phyloP scores from a whole-genome alignment of 2,797 vertebrate species.

The Enteromius unitaeniatus region DNA sequence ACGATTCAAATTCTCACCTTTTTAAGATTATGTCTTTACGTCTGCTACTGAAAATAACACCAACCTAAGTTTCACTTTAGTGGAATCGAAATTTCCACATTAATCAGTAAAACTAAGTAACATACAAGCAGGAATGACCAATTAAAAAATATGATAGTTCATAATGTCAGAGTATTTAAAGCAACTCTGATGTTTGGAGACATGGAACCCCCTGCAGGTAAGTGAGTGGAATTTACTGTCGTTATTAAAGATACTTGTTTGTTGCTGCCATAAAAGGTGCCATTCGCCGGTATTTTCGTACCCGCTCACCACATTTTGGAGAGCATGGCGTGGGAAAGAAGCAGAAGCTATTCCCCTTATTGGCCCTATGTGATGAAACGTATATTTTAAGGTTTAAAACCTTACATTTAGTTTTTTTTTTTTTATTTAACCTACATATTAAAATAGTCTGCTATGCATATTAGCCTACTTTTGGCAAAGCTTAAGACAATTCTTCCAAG shows the following conservation, averaged over 20 bases:
- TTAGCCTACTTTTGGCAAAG: not conserved
- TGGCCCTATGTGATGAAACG: not conserved
- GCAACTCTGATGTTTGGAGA: too few relatives aligned
- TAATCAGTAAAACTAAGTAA: not conserved
- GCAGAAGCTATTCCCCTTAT: not conserved
- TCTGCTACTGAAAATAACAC: not conserved
- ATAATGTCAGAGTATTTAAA: not conserved
- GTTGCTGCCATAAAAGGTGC: not conserved
- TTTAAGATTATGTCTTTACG: conserved; percentile 5
- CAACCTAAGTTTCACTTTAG: not conserved
- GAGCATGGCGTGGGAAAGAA: not conserved
- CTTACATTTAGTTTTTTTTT: not conserved
- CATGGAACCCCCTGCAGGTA: too few relatives aligned
- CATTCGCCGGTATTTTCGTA: not conserved
- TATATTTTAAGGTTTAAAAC: not conserved
- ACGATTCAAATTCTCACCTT: conserved; percentile 20
- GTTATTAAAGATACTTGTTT: not conserved
- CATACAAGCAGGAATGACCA: not conserved
- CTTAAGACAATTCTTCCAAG: not conserved
- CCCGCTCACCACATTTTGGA: not conserved
- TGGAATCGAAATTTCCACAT: not conserved
- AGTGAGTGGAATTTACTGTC: not conserved
- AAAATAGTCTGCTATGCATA: not conserved
- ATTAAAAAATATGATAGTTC: not conserved
- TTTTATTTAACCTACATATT: not conserved